Conservation (phyloP, 2,888 invertebrate species). For the Drosophila fulvimacula region DNA sequence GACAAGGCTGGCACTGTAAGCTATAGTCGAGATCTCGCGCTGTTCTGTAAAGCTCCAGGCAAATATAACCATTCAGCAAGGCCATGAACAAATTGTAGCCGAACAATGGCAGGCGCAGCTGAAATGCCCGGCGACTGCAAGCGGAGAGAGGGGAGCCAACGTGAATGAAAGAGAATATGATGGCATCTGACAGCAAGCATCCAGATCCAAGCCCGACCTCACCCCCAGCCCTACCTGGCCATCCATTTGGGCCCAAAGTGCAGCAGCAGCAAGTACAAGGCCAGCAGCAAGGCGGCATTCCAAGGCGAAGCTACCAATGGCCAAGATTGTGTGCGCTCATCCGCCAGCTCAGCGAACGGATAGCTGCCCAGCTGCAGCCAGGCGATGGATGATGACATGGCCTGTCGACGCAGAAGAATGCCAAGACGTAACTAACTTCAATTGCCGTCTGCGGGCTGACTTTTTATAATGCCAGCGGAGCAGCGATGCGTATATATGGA, state of each 20-base stretch:
- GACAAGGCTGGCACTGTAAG: slow-evolving; percentile 94
- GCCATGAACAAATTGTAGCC: slow-evolving; percentile 95
- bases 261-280: slow-evolving; percentile 91
- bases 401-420: slow-evolving; percentile 12
- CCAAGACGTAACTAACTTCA: slow-evolving; percentile 21
- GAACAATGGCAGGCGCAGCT: slow-evolving; percentile 90
- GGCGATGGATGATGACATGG: slow-evolving; percentile 40
- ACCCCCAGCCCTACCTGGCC: slow-evolving; percentile 86
- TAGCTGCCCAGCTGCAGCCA: slow-evolving; percentile 33
- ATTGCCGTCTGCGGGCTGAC: slow-evolving; percentile 8
- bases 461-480: slow-evolving; percentile 36
- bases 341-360: slow-evolving; percentile 82
- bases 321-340: slow-evolving; percentile 93
- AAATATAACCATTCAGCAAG: slow-evolving; percentile 92
- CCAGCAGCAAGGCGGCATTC: slow-evolving; percentile 89
- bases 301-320: slow-evolving; percentile 92
- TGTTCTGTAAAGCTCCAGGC: slow-evolving; percentile 90
- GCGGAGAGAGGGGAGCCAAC: not conserved
- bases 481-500: slow-evolving; percentile 39
- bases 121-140: slow-evolving; percentile 88
- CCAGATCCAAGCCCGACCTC: not conserved
- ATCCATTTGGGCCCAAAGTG: slow-evolving; percentile 93
- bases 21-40: slow-evolving; percentile 92
- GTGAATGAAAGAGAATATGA: slow-evolving; percentile 18
- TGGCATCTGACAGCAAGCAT: slow-evolving; percentile 10